These are phyloP conservation scores for Anarrhichthys ocellatus DNA, from an alignment of 2,113 vertebrate species.

Conservation along the genomic window DNA sequence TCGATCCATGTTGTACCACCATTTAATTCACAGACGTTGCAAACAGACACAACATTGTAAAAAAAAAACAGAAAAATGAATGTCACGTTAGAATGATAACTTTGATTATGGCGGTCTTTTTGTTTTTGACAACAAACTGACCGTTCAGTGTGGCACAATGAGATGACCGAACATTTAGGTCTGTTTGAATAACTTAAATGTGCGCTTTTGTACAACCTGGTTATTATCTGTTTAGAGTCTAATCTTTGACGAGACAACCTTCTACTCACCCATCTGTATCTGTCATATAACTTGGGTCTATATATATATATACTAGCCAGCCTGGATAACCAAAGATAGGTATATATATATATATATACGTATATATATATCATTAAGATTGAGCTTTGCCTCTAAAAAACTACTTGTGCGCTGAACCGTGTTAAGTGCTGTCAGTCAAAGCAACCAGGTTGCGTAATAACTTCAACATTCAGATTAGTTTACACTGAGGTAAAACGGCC, in stretches of 20 bases:
- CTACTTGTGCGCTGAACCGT: not conserved
- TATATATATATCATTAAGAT: not conserved
- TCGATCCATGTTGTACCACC: constrained; percentile 14
- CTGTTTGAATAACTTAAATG: not conserved
- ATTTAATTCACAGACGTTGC: not conserved
- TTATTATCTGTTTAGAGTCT: not conserved
- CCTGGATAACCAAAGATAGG: too few relatives aligned
- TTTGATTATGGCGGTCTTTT: not conserved
- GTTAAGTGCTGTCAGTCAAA: not conserved
- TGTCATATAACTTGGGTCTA: not conserved
- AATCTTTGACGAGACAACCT: not conserved
- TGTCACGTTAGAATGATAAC: not conserved
- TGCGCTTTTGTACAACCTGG: not conserved
- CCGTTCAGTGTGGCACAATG: not conserved
- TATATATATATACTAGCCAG: too few relatives aligned
- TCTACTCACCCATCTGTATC: not conserved
- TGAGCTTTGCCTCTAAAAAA: constrained; percentile 16
- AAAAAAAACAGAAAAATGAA: not conserved
- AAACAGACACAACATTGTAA: constrained; percentile 32
- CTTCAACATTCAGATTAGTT: not conserved
- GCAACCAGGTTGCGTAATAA: not conserved
- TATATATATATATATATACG: too few relatives aligned
- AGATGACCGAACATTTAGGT: constrained; percentile 6
- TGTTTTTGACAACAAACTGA: not conserved
- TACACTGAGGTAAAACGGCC: not conserved